Evolutionary conservation across 2,888 invertebrate species (phyloP), one percentile per base, ranked within the genome.

Genomic region (Tricholauxania praeusta): DNA sequence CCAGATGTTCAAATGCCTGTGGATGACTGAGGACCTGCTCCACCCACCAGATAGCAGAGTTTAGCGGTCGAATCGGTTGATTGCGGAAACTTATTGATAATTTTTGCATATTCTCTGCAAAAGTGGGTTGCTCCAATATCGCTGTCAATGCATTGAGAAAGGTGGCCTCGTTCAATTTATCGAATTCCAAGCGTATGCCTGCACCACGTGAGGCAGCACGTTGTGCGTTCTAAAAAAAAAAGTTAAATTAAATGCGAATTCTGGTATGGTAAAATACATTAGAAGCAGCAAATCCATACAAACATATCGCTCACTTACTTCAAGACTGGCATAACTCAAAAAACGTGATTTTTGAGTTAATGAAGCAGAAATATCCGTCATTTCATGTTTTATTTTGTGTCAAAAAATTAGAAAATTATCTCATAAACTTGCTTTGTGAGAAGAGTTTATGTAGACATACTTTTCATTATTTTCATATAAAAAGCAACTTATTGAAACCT

Each of bases 11-110:
- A 5, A 71, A 78, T 3, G 74, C 60, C 0, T 64, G 6, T 0
- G 81, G 78, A 1, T 79, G 73, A 14, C 55, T 19, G 14, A 76
- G 55, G 17, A 81, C 63, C 48, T 82, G 73, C 57, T 82, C 82
- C 7, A 73, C 78, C 74, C 81, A 75, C 82, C 82, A 82, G 39
- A 82, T 48, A 1, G 82, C 81, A 49, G 68, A 19, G 14, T 80
- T 75, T 1, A 82, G 6, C 0, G 82, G 78, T 2, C 68, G 64
- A 6, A 64, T 17, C 0, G 62, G 70, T 2, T 80, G 78, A 22
- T 69, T 59, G 0, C 79, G 77, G 19, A 79, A 82, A 14, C 72
- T 74, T 0, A 63, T 8, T 47, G 81, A 78, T 0, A 79, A 76
- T 48, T 75, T 71, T 14, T 68, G 1, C 48, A 49, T 49, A 17